These are phyloP conservation scores for Mystacornis crossleyi DNA, from an alignment of 2,113 vertebrate species.

Conservation along the genomic window DNA sequence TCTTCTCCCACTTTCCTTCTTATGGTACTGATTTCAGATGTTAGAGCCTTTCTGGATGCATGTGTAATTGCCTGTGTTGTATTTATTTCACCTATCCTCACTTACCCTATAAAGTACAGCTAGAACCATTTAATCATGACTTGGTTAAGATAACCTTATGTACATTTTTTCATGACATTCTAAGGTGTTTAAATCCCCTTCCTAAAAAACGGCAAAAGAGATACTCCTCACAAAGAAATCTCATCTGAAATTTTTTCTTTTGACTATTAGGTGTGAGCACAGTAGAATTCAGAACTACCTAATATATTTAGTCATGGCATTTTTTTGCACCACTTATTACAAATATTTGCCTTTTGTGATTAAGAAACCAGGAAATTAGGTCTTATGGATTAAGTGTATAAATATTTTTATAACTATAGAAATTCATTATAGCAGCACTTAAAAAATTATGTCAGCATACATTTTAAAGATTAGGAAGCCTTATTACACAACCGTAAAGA, in stretches of 20 bases:
- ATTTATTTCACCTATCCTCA: neutral
- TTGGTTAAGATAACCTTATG: neutral
- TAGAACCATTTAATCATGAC: neutral
- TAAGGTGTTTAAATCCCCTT: neutral
- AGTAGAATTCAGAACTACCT: neutral
- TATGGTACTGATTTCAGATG: neutral
- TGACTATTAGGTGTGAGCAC: neutral
- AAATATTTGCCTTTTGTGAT: neutral
- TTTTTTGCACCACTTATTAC: neutral
- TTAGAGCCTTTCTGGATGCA: neutral
- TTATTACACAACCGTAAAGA: neutral
- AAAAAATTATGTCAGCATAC: neutral
- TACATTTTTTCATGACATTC: neutral
- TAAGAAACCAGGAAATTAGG: neutral
- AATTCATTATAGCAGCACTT: neutral
- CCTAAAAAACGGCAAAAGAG: neutral
- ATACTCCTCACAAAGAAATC: neutral
- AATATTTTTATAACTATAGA: neutral
- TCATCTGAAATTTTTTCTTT: neutral
- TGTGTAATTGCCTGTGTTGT: neutral
- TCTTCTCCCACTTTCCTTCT: neutral
- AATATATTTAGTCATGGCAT: rapidly evolving
- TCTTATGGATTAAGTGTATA: neutral
- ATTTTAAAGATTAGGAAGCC: neutral
- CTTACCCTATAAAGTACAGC: neutral